Conservation (phyloP, 1,140 invertebrate genomes). For the Lethrus apterus region DNA sequence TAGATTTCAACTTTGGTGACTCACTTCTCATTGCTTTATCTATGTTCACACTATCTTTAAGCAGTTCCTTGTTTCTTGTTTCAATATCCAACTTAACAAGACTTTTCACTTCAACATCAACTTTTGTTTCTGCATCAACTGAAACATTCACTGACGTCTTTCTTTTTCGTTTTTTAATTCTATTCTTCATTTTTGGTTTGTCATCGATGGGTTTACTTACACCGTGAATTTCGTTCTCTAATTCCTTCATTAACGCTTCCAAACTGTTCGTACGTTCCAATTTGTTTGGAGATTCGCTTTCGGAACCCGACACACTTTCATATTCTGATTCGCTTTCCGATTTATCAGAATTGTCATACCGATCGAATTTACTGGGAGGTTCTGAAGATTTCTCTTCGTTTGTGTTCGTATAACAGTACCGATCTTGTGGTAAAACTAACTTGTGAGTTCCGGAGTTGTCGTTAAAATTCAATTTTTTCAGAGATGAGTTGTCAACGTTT, state of each 20-base stretch:
- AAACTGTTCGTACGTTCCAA: conserved; percentile 33
- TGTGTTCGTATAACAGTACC: conserved; percentile 22
- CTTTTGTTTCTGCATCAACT: conserved; percentile 4
- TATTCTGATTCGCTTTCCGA: conserved; percentile 36
- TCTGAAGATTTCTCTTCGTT: conserved; percentile 17
- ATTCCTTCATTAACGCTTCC: conserved; percentile 38
- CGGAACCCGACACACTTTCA: too few relatives aligned
- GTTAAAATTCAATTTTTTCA: background rate
- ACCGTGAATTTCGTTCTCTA: conserved; percentile 39
- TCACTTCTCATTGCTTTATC: too few relatives aligned
- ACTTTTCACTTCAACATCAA: conserved; percentile 4
- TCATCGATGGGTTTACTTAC: conserved; percentile 25
- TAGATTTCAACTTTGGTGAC: too few relatives aligned
- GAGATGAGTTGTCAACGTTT: too few relatives aligned
- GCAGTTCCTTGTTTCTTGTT: background rate
- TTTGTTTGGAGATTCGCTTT: conserved; percentile 13
- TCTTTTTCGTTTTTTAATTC: conserved; percentile 19
- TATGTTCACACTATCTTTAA: too few relatives aligned
- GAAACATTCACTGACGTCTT: conserved; percentile 2
- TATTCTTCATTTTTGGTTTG: conserved; percentile 23
- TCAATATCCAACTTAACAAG: background rate
- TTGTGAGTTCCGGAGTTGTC: conserved; percentile 12
- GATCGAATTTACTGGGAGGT: conserved; percentile 35
- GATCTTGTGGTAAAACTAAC: conserved; percentile 31
- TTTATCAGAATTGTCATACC: conserved; percentile 36